Conservation (phyloP, 2,797 vertebrate species). For the Furcifer pardalis region DNA sequence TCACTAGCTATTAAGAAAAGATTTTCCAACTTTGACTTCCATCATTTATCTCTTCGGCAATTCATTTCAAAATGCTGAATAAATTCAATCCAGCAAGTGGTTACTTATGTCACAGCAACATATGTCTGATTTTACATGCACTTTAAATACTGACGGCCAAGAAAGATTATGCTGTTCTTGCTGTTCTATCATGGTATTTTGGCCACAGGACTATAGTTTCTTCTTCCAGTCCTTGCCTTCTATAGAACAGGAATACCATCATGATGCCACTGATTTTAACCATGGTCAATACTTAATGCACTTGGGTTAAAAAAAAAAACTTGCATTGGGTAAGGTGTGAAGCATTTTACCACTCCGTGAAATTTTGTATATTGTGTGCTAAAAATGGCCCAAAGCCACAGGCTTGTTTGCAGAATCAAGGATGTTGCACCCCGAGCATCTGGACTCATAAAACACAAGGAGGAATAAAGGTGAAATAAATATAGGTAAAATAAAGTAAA, state of each 20-base stretch:
- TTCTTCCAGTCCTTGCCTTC: neutral
- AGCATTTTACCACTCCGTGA: no score
- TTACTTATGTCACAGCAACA: conserved; percentile 18
- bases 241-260: no score
- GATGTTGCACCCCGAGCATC: no score
- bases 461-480: no score
- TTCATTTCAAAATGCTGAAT: conserved; percentile 22
- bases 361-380: no score
- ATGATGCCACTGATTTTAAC: neutral
- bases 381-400: no score
- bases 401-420: no score
- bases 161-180: neutral
- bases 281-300: neutral
- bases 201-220: neutral
- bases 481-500: no score
- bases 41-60: conserved; percentile 31
- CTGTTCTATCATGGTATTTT: neutral
- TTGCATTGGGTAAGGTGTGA: no score
- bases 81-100: neutral
- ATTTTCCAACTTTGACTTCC: conserved; percentile 29
- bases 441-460: no score
- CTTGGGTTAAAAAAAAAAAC: no score
- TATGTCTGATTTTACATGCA: conserved; percentile 28
- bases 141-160: neutral
- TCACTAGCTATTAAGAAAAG: conserved; percentile 11